These are phyloP conservation scores for Tetranychus truncatus DNA, from an alignment of 2,888 invertebrate genomes.

Conservation along the genomic window DNA sequence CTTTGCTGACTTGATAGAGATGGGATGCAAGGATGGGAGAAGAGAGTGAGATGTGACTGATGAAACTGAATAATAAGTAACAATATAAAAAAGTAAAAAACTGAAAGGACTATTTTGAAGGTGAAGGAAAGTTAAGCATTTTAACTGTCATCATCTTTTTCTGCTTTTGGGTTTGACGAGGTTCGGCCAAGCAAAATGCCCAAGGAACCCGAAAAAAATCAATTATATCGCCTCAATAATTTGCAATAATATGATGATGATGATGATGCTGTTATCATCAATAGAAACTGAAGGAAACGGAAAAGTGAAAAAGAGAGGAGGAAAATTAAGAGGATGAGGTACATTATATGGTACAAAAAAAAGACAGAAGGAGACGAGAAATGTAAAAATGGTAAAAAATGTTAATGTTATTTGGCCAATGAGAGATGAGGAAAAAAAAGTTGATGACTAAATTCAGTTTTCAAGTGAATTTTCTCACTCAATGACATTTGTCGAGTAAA, in stretches of 20 bases:
- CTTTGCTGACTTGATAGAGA: neutral
- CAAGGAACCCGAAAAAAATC: neutral
- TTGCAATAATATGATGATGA: neutral
- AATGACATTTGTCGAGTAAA: too few relatives aligned
- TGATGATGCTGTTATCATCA: neutral
- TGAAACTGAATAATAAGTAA: neutral
- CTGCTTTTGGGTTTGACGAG: neutral
- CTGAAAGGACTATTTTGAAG: neutral
- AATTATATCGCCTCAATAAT: neutral
- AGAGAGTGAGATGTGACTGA: neutral
- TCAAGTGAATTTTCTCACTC: too few relatives aligned
- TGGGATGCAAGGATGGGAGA: neutral
- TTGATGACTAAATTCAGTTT: too few relatives aligned
- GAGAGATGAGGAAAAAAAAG: too few relatives aligned
- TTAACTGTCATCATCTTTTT: neutral
- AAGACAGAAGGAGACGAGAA: too few relatives aligned
- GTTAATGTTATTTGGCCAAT: too few relatives aligned
- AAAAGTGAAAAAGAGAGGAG: neutral
- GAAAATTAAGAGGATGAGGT: neutral
- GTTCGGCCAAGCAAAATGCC: constrained; percentile 1
- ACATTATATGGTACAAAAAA: too few relatives aligned
- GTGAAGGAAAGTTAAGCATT: neutral
- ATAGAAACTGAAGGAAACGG: neutral
- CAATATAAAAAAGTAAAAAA: neutral
- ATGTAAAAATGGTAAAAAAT: too few relatives aligned